Conservation (phyloP, 2,888 invertebrate genomes). For the Sesamia inferens region DNA sequence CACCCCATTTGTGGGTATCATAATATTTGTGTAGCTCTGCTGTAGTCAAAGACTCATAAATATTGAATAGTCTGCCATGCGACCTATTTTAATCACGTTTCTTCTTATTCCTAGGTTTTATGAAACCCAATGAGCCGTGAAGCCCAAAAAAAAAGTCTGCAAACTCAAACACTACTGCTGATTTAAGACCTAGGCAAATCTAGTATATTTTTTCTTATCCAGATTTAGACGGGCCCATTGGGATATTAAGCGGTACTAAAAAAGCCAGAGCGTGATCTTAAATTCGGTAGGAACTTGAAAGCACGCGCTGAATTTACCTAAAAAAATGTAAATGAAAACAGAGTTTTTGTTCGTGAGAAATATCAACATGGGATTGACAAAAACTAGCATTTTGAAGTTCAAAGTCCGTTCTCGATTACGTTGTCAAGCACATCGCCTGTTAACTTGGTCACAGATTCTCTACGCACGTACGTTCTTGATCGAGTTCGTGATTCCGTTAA, state of each 20-base stretch:
- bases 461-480: conserved; percentile 81
- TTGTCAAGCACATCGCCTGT: conserved; percentile 79
- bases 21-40: neutral
- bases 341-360: conserved; percentile 71
- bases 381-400: conserved; percentile 70
- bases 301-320: conserved; percentile 68
- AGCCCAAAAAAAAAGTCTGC: conserved; percentile 30
- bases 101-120: conserved; percentile 30
- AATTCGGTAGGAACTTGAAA: conserved; percentile 58
- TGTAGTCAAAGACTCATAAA: neutral
- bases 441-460: conserved; percentile 69
- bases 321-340: conserved; percentile 64
- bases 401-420: conserved; percentile 73
- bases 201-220: conserved; percentile 32
- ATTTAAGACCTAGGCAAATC: conserved; percentile 33
- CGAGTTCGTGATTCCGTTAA: conserved; percentile 74
- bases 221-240: conserved; percentile 24
- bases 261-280: conserved; percentile 53
- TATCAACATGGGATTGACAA: conserved; percentile 72
- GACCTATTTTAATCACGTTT: conserved; percentile 40
- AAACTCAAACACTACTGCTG: conserved; percentile 15
- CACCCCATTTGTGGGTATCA: neutral
- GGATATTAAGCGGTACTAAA: conserved; percentile 33
- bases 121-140: conserved; percentile 7
- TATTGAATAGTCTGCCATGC: neutral